These are phyloP conservation scores for Chironomus striatipennis DNA, from an alignment of 1,140 invertebrate genomes.

Conservation along the genomic window DNA sequence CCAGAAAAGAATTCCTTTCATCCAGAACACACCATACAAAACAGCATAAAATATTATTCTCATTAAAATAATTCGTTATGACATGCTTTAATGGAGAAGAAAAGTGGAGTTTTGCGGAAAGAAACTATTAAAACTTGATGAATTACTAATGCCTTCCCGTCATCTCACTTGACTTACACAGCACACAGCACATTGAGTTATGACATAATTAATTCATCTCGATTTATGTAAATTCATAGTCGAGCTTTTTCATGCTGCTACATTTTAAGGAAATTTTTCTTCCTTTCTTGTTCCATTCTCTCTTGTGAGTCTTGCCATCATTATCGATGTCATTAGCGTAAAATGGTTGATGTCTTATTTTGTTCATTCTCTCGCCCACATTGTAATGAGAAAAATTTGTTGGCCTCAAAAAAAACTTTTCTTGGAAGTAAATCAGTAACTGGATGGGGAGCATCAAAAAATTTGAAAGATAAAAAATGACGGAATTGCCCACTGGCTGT, in stretches of 20 bases:
- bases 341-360: not conserved
- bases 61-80: not conserved
- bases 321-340: not conserved
- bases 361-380: not conserved
- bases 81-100: not conserved
- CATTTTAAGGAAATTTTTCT: not conserved
- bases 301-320: not conserved
- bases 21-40: too few relatives aligned
- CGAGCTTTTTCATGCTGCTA: not conserved
- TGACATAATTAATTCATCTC: slow-evolving; percentile 7
- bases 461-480: too few relatives aligned
- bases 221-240: slow-evolving; percentile 8
- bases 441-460: too few relatives aligned
- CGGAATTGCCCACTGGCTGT: not conserved
- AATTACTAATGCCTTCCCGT: not conserved
- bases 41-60: not conserved
- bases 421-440: too few relatives aligned
- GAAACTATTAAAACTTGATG: slow-evolving; percentile 1
- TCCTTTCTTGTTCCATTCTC: not conserved
- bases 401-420: not conserved
- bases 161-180: not conserved
- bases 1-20: too few relatives aligned
- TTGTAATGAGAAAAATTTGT: not conserved
- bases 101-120: not conserved
- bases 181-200: not conserved